These are phyloP conservation scores for Phyto melanocephala DNA, from an alignment of 2,888 invertebrate genomes.

Conservation along the genomic window DNA sequence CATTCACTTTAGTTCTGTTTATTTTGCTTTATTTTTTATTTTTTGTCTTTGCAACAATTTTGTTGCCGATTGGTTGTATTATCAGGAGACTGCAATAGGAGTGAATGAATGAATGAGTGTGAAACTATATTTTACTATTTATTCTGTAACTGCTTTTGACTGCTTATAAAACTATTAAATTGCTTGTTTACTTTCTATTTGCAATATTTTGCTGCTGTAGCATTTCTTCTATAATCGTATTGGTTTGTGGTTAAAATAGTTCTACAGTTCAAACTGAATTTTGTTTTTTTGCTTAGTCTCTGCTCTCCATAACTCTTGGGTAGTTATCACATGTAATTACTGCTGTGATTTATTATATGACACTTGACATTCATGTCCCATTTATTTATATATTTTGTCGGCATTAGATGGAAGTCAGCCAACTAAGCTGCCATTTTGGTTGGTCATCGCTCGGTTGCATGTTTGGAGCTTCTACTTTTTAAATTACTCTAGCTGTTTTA, in stretches of 20 bases:
- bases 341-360: slow-evolving; percentile 53
- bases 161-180: slow-evolving; percentile 23
- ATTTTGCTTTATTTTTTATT: background rate
- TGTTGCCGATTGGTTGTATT: slow-evolving; percentile 18
- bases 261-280: slow-evolving; percentile 25
- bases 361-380: slow-evolving; percentile 47
- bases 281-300: background rate
- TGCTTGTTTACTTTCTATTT: slow-evolving; percentile 32
- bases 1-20: slow-evolving; percentile 38
- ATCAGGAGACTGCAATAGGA: background rate
- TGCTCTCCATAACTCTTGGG: slow-evolving; percentile 6
- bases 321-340: slow-evolving; percentile 54
- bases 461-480: slow-evolving; percentile 24
- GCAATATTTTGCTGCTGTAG: background rate
- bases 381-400: slow-evolving; percentile 29
- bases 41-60: background rate
- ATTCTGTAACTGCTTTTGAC: slow-evolving; percentile 3
- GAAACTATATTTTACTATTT: background rate
- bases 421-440: background rate
- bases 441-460: slow-evolving; percentile 6
- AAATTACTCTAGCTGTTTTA: background rate
- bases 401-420: background rate
- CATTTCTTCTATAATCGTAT: slow-evolving; percentile 8
- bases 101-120: slow-evolving; percentile 1
- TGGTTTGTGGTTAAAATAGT: background rate